Conservation (phyloP, 2,113 vertebrate species). For the Malurus melanocephalus region DNA sequence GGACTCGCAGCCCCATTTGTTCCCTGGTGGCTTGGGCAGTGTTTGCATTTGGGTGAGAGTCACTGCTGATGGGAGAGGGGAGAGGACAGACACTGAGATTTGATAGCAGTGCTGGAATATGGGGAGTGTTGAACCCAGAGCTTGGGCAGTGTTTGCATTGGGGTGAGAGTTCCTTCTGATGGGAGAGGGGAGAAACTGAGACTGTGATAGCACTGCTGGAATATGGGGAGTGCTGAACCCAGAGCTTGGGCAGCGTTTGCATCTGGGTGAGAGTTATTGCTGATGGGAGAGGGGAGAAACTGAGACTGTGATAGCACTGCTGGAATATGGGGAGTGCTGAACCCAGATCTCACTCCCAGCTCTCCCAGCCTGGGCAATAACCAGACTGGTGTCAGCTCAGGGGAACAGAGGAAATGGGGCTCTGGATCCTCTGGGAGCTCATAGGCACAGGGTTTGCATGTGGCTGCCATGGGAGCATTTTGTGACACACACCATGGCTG, state of each 20-base stretch:
- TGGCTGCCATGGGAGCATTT: background rate
- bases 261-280: background rate
- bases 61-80: background rate
- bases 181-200: too few species aligned
- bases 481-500: background rate
- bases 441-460: background rate
- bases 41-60: background rate
- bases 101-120: rapidly evolving
- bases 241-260: background rate
- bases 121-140: background rate
- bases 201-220: too few species aligned
- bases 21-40: background rate
- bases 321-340: rapidly evolving
- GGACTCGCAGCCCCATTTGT: background rate
- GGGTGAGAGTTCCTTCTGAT: too few species aligned
- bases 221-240: too few species aligned
- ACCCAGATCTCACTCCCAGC: background rate
- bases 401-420: background rate
- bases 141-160: background rate
- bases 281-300: background rate
- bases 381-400: background rate
- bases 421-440: background rate
- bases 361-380: background rate
- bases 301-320: background rate
- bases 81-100: background rate